A percentile compares a stretch with the other conserved stretches of the same genome.
Evolutionary conservation across 2,113 vertebrate species (phyloP).

Genomic region (Lampris incognitus): DNA sequence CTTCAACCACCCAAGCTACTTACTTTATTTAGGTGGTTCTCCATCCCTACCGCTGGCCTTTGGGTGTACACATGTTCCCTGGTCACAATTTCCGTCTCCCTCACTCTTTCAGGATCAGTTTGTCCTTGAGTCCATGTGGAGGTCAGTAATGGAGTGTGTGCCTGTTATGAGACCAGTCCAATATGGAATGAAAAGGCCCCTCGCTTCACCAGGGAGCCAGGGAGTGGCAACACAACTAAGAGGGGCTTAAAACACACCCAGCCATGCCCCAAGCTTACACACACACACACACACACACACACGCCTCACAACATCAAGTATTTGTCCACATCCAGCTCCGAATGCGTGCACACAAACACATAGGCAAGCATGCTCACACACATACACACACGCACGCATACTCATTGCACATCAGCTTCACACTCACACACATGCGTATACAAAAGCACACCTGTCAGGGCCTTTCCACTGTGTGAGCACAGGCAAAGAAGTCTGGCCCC

Average conservation of each 20-base stretch:
- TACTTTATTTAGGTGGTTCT: conserved; percentile 15
- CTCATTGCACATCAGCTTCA: conserved; percentile 41
- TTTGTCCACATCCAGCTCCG: conserved; percentile 40
- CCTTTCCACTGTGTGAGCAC: conserved; percentile 85
- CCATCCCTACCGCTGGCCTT: conserved; percentile 7
- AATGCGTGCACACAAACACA: conserved; percentile 26
- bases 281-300: conserved; percentile 46
- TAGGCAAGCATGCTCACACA: background rate
- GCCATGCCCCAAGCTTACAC: conserved; percentile 15
- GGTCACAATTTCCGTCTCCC: conserved; percentile 21
- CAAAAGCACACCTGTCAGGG: conserved; percentile 87
- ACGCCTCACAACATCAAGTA: conserved; percentile 36
- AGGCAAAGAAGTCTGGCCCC: conserved; percentile 79
- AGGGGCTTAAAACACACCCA: conserved; percentile 63
- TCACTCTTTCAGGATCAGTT: conserved; percentile 42
- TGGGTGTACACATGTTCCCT: conserved; percentile 3
- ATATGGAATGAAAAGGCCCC: conserved; percentile 78
- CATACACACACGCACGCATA: conserved; percentile 18
- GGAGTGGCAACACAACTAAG: conserved; percentile 66
- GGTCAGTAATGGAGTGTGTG: conserved; percentile 67
- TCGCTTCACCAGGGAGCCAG: conserved; percentile 73
- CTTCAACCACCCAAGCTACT: background rate
- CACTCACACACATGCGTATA: conserved; percentile 69
- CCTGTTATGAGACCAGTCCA: conserved; percentile 70
- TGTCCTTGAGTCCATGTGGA: conserved; percentile 53